phyloP scores from a whole-genome alignment of 1,140 invertebrate species.

The Colletes latitarsis region DNA sequence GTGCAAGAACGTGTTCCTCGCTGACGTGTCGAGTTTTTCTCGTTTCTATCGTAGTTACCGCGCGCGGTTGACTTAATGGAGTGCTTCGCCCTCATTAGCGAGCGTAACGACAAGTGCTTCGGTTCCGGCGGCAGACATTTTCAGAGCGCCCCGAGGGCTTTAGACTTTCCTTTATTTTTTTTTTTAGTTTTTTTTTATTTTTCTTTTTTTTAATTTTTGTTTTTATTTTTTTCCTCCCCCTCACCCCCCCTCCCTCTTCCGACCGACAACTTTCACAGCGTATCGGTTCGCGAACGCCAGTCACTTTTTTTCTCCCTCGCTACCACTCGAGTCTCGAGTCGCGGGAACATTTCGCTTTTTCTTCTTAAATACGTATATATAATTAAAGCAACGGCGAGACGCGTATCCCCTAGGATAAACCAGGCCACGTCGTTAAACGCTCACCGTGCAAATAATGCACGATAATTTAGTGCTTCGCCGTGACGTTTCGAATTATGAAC shows the following conservation, averaged over 20 bases:
- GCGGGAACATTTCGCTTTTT: constrained; percentile 11
- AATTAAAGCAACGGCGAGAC: constrained; percentile 31
- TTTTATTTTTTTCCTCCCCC: no score
- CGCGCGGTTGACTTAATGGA: constrained; percentile 66
- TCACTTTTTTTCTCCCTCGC: background rate
- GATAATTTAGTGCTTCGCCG: constrained; percentile 37
- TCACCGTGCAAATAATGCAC: constrained; percentile 27
- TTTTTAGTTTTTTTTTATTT: background rate
- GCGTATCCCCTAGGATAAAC: background rate
- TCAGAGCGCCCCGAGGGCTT: constrained; percentile 35
- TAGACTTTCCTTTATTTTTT: constrained; percentile 45
- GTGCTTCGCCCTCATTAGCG: constrained; percentile 68
- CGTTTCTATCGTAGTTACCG: constrained; percentile 57
- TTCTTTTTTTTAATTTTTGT: no score
- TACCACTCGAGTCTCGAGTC: constrained; percentile 15
- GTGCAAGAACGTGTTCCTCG: constrained; percentile 40
- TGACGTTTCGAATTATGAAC: constrained; percentile 30
- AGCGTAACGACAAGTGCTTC: constrained; percentile 60
- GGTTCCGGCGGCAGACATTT: constrained; percentile 54
- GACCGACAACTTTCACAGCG: constrained; percentile 24
- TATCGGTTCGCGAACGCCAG: constrained; percentile 26
- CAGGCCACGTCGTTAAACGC: constrained; percentile 28
- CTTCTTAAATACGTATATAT: constrained; percentile 8
- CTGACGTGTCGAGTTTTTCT: constrained; percentile 47
- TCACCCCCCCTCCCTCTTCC: no score